Evolutionary conservation across 2,797 vertebrate species (phyloP).

Genomic region (Bovichtus variegatus): DNA sequence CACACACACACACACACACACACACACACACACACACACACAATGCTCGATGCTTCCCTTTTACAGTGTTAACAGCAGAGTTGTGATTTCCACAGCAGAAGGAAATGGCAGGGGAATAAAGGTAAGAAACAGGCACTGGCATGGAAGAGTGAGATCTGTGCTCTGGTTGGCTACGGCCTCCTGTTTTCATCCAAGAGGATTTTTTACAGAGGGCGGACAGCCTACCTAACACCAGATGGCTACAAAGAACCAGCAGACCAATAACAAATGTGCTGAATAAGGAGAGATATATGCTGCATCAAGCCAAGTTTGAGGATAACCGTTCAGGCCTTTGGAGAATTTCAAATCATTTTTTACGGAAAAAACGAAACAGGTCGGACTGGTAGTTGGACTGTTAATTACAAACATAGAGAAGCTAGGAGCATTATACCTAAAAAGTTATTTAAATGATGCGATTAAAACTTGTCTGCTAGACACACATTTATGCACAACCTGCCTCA

Average conservation of each 20-base stretch:
- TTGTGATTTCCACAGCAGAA: slow-evolving; percentile 54
- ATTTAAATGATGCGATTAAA: slow-evolving; percentile 45
- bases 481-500: slow-evolving; percentile 41
- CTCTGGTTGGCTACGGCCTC: slow-evolving; percentile 55
- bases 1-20: no score
- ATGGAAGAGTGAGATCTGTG: slow-evolving; percentile 61
- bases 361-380: slow-evolving; percentile 12
- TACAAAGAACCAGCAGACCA: slow-evolving; percentile 61
- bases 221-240: slow-evolving; percentile 65
- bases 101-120: slow-evolving; percentile 62
- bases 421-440: background rate
- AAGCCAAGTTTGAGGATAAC: slow-evolving; percentile 25
- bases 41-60: background rate
- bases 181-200: slow-evolving; percentile 56
- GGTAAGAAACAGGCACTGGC: slow-evolving; percentile 57
- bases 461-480: slow-evolving; percentile 38
- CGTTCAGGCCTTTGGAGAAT: slow-evolving; percentile 23
- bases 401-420: slow-evolving; percentile 1
- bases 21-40: background rate
- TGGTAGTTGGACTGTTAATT: background rate
- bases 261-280: slow-evolving; percentile 60
- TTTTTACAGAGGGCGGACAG: slow-evolving; percentile 28
- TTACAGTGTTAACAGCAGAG: slow-evolving; percentile 31
- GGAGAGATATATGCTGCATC: slow-evolving; percentile 25
- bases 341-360: slow-evolving; percentile 14